Base-by-base conservation (phyloP, 2,888 invertebrate species). In the Thalpophila matura region DNA sequence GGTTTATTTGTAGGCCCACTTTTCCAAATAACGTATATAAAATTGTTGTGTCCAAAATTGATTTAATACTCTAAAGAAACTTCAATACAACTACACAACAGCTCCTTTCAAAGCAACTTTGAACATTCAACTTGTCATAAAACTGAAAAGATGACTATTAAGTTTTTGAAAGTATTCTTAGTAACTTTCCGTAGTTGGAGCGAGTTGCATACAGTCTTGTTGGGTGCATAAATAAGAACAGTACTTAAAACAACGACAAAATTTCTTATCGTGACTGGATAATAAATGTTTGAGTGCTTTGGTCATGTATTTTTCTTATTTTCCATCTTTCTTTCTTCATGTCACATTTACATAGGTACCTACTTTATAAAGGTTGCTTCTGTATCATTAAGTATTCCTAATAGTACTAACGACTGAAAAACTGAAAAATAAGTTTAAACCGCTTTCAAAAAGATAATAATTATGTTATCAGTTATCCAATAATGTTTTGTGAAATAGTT, bases 61-160 rank as follows among this genome's bases (percentile, higher is more conserved):
- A 22, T 14, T 47, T 1, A 9, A 24, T 14, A 33, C 22, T 22
- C n/a, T 1, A 33, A 22, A 47, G 33, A 56, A 54, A 43, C 26
- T 50, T 54, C 12, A 50, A 45, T 37, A 42, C 45, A 54, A n/a
- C 35, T 29, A 31, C 35, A 57, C 47, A 65, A 50, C 40, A 49
- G 46, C n/a, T 49, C 9, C 31, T 45, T 64, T 59, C 38, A 35
- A 50, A 60, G 37, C 40, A 74, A 71, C 67, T 77, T 74, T 57
- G 16, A 60, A 49, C 51, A 63, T 79, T 69, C 59, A 77, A 63
- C 58, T 69, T 77, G 60, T 66, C 70, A 69, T 67, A 61, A 70
- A 64, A 43, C 57, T 60, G 60, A 62, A 78, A 56, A 67, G 42
- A 78, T 74, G 60, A 63, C 70, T 69, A 31, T 61, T 46, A 51